Evolutionary conservation across 2,888 invertebrate species (phyloP), one percentile per base, ranked within the genome.

Genomic region (Cosmorhoe ocellata): DNA sequence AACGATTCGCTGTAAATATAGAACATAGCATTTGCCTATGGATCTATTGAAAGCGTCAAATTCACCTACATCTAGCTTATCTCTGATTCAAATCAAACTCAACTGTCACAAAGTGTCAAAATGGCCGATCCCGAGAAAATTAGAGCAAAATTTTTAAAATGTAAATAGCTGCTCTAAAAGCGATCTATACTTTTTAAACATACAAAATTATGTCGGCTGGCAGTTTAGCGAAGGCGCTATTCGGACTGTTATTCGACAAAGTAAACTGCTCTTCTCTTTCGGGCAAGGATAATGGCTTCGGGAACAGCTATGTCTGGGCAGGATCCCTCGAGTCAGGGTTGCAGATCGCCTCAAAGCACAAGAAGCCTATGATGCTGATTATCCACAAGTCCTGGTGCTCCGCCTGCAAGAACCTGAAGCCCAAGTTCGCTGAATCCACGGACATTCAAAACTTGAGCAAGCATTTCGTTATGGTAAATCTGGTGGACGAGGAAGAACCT

Each of bases 381-480:
- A 92, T 94, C 26, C 93, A 94, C 71, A 94, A 93, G 69, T 85
- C 91, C 0, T 93, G 93, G 91, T 94, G 94, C 72, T 87, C 92
- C 1, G 92, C 93, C 1, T 94, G 94, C 67, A 91, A 91, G 74
- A 91, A 91, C 41, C 76, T 94, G 53, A 93, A 93, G 67, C 92
- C 93, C 0, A 91, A 92, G 68, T 92, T 94, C 69, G 91, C 92
- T 0, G 84, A 76, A 32, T 92, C 92, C 1, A 48, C 81, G 6
- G 91, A 92, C 59, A 91, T 94, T 36, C 88, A 90, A 59, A 60
- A 57, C 1, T 71, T 93, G 50, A 93, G 93, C 68, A 82, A 88
- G 63, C 83, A 92, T 42, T 94, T 94, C 69, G 88, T 94, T 2
- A 94, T 94, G 93, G 92, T 94, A 9, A 93, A 93, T 71, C 71